Percentiles rank a stretch among this genome's conserved stretches.
These are phyloP conservation scores for Taurulus bubalis DNA, from an alignment of 2,113 vertebrate species.

Conservation along the genomic window DNA sequence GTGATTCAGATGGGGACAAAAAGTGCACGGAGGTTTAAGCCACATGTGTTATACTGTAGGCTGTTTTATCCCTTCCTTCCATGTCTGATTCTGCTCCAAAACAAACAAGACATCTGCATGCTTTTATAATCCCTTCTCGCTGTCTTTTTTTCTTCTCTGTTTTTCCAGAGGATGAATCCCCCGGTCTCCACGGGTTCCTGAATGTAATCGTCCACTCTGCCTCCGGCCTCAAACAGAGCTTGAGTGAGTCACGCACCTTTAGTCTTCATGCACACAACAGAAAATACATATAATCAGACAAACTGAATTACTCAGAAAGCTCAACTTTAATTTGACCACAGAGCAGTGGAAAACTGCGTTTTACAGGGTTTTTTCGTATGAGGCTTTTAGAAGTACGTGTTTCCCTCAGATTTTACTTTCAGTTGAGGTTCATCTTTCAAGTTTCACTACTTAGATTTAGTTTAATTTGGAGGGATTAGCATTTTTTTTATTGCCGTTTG, in stretches of 20 bases:
- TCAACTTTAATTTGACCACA: neutral
- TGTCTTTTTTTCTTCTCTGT: slow-evolving; percentile 29
- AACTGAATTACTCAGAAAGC: slow-evolving; percentile 8
- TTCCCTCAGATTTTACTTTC: neutral
- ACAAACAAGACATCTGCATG: slow-evolving; percentile 55
- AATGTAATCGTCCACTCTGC: slow-evolving; percentile 99
- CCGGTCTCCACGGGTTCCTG: slow-evolving; percentile 95
- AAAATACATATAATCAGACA: slow-evolving; percentile 18
- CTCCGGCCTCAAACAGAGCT: slow-evolving; percentile 95
- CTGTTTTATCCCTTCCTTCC: slow-evolving; percentile 31
- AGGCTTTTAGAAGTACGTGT: neutral
- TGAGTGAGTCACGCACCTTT: slow-evolving; percentile 87
- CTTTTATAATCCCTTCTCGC: slow-evolving; percentile 52
- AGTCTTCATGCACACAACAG: slow-evolving; percentile 25
- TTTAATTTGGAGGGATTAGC: neutral
- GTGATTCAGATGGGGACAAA: slow-evolving; percentile 8
- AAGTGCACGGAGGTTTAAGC: slow-evolving; percentile 6
- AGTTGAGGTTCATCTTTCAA: neutral
- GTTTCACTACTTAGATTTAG: neutral
- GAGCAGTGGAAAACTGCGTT: slow-evolving; percentile 14
- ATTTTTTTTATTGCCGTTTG: neutral
- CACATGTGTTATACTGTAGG: neutral
- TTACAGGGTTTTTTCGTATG: neutral
- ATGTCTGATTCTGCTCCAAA: slow-evolving; percentile 52
- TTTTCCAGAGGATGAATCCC: slow-evolving; percentile 93